Base-by-base conservation (phyloP, 1,140 invertebrate genomes). In the Drosophila equinoxialis region DNA sequence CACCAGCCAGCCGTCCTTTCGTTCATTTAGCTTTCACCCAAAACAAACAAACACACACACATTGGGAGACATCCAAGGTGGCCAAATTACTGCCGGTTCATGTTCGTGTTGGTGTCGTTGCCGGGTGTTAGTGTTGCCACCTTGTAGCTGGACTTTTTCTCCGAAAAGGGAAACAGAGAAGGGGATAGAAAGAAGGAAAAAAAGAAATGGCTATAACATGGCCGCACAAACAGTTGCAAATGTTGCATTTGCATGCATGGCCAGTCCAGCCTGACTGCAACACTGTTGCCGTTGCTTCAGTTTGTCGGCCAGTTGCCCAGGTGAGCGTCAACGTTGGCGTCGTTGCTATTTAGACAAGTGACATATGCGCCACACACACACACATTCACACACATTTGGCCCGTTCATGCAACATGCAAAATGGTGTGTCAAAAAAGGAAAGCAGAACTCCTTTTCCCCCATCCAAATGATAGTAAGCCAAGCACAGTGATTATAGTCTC, bases 201-300 rank as follows among this genome's bases (percentile, higher is more conserved):
- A 45, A 65, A 35, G 51, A 65, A 51, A 23, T 48, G 65, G 66
- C 58, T 66, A 68, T 67, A 77, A 77, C 63, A 69, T 74, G 68
- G 79, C 71, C 71, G 66, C 75, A 76, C 82, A 86, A 82, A 86
- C 83, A 83, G 84, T 80, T 80, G 84, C 79, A 87, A 87, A 87
- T 87, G 83, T 87, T 87, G 83, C 83, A 87, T 87, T 87, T 87
- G 84, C 79, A 86, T 86, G 83, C 83, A 86, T 86, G 83, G 83
- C 79, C 83, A 82, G 79, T 77, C 66, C 60, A 62, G 60, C 20
- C 17, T 23, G 69, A 54, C 81, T 69, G 63, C 71, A 61, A 64
- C 70, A n/a, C 23, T 39, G 37, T 39, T 41, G 42, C 39, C 42
- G 33, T 42, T 45, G 65, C 41, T 59, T 10, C 39, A 14, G 4